Base-by-base conservation (phyloP, 2,888 invertebrate genomes). In the Priocnemis perturbator region DNA sequence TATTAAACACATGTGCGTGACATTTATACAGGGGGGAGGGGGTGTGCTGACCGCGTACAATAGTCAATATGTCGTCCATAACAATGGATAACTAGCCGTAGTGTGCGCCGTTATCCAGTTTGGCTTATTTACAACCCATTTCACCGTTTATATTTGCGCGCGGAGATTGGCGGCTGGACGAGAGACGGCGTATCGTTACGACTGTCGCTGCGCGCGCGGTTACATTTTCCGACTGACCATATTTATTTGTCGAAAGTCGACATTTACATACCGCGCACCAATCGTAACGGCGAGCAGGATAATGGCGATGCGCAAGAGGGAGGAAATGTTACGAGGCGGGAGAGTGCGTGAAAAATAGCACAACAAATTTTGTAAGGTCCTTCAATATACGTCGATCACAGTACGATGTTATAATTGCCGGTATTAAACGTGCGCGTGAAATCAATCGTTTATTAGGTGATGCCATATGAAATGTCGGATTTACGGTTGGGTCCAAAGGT, bases 1-100 rank as follows among this genome's bases (percentile, higher is more conserved):
- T 86, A 85, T 84, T 85, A 83, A 86, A 86, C 85, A 85, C 79
- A 85, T 66, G 78, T 81, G 82, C 71, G 73, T 78, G 85, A 85
- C 84, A 86, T 86, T 85, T 86, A 86, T 82, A 86, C 85, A n/a
- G 77, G 73, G 71, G 60, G 66, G 56, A 60, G 44, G 48, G 26
- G 60, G 26, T 60, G 45, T 50, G 48, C 48, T 66, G 65, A 64
- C 69, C 75, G 73, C 74, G 75, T 76, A 74, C 76, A 78, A 79
- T 77, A 77, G 78, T 81, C 79, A 76, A 83, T 83, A 84, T 74
- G 78, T 74, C 78, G 80, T 74, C 76, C 80, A 83, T 85, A 86
- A 86, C 83, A 82, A 79, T 84, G 81, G 78, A 77, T 82, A 83
- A 78, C 76, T 76, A 76, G 72, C 76, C 69, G 74, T 17, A 17